These are phyloP conservation scores for Drosophila nr. perissopoda DNA, from an alignment of 2,888 invertebrate species.

Conservation along the genomic window DNA sequence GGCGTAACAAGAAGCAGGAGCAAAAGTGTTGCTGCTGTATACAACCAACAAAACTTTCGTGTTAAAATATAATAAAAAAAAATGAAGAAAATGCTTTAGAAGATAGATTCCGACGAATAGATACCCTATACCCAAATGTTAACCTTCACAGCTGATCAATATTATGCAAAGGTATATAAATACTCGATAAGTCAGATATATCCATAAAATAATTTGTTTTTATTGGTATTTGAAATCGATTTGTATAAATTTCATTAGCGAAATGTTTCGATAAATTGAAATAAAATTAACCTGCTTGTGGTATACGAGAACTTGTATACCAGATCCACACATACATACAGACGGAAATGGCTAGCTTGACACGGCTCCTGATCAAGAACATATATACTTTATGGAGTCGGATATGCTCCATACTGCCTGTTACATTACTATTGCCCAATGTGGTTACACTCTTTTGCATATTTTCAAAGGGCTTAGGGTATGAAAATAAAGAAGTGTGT, in stretches of 20 bases:
- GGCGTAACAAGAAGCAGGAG: slow-evolving; percentile 22
- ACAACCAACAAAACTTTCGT: slow-evolving; percentile 67
- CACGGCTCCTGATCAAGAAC: not conserved
- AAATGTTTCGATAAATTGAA: not conserved
- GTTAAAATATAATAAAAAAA: slow-evolving; percentile 43
- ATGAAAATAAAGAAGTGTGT: slow-evolving; percentile 35
- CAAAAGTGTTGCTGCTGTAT: slow-evolving; percentile 35
- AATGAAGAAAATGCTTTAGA: not conserved
- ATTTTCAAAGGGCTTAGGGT: not conserved
- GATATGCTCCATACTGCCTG: not conserved
- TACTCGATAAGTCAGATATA: not conserved
- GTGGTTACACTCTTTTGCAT: not conserved
- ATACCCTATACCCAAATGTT: not conserved
- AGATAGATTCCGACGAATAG: not conserved
- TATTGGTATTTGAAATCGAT: not conserved
- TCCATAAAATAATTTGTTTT: not conserved
- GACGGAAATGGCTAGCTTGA: not conserved
- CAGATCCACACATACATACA: not conserved
- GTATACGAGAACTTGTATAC: not conserved
- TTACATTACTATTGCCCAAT: not conserved
- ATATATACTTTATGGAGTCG: not conserved
- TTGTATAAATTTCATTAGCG: not conserved
- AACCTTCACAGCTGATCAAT: not conserved
- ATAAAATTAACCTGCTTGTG: not conserved
- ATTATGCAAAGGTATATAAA: not conserved